Conservation (phyloP, 2,888 invertebrate genomes). For the Lampropteryx suffumata region DNA sequence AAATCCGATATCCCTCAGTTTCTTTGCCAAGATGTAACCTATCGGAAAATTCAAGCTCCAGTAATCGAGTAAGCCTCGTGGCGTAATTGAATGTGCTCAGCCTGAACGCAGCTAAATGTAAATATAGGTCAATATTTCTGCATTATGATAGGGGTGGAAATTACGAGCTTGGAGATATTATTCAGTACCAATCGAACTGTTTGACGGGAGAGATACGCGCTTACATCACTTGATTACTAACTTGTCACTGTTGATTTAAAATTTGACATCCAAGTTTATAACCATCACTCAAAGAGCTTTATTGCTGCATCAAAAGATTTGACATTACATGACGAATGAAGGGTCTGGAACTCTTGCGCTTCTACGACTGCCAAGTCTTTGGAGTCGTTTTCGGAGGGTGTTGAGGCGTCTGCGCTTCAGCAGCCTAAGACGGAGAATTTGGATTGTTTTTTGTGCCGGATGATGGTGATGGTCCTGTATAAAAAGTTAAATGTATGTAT, state of each 20-base stretch:
- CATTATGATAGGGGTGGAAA: constrained; percentile 23
- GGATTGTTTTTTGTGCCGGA: constrained; percentile 17
- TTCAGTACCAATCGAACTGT: constrained; percentile 14
- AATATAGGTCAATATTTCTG: constrained; percentile 31
- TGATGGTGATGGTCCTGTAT: constrained; percentile 26
- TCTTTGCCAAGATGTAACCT: constrained; percentile 9
- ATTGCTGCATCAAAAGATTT: too few relatives aligned
- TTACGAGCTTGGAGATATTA: constrained; percentile 1
- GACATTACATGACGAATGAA: too few relatives aligned
- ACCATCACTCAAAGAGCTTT: too few relatives aligned
- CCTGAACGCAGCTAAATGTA: constrained; percentile 23
- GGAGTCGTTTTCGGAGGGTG: not conserved
- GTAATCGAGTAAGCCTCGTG: constrained; percentile 3
- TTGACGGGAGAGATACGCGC: constrained; percentile 4
- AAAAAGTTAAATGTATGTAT: constrained; percentile 24
- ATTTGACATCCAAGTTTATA: too few relatives aligned
- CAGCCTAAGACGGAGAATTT: constrained; percentile 16
- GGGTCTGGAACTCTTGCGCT: too few relatives aligned
- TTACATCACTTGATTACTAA: too few relatives aligned
- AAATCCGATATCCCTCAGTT: constrained; percentile 2
- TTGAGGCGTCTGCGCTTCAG: not conserved
- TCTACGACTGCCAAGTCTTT: too few relatives aligned
- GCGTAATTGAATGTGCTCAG: constrained; percentile 17
- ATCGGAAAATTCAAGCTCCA: constrained; percentile 25
- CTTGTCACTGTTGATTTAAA: too few relatives aligned